phyloP scores from a whole-genome alignment of 2,113 vertebrate genomes.

The Synchiropus splendidus region DNA sequence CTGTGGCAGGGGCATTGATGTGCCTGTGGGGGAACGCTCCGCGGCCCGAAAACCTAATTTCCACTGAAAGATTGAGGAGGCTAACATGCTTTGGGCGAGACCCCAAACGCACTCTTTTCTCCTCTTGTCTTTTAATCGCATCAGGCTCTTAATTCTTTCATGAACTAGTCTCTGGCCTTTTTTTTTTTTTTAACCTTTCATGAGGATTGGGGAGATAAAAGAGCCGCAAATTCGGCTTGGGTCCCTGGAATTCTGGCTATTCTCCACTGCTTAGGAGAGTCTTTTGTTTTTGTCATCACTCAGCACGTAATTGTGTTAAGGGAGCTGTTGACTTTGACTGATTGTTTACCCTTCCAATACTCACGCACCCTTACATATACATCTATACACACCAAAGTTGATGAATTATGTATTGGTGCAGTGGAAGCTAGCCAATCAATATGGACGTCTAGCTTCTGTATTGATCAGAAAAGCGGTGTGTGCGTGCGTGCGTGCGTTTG shows the following conservation, averaged over 20 bases:
- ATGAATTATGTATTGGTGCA: slow-evolving; percentile 31
- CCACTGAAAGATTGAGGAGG: slow-evolving; percentile 41
- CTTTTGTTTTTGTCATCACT: slow-evolving; percentile 16
- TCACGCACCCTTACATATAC: not conserved
- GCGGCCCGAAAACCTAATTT: slow-evolving; percentile 31
- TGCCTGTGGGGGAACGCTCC: slow-evolving; percentile 16
- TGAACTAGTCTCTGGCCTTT: slow-evolving; percentile 30
- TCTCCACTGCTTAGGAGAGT: slow-evolving; percentile 3
- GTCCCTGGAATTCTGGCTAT: slow-evolving; percentile 2
- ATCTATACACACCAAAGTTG: not conserved
- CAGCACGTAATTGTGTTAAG: slow-evolving; percentile 13
- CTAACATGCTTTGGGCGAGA: slow-evolving; percentile 22
- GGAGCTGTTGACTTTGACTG: slow-evolving; percentile 36
- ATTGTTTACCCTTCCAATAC: slow-evolving; percentile 8
- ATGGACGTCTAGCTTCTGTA: slow-evolving; percentile 22
- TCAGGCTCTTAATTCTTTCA: slow-evolving; percentile 51
- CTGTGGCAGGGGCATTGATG: slow-evolving; percentile 17
- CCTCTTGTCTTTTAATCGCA: slow-evolving; percentile 46
- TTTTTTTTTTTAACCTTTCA: slow-evolving; percentile 43
- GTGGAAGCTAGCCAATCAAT: slow-evolving; percentile 42
- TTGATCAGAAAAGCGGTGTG: slow-evolving; percentile 13
- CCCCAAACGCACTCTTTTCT: slow-evolving; percentile 15
- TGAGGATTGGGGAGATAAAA: slow-evolving; percentile 18
- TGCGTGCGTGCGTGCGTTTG: too few species aligned
- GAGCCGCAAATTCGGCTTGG: slow-evolving; percentile 9